phyloP scores from a whole-genome alignment of 1,140 invertebrate species.

The Listronotus oregonensis region DNA sequence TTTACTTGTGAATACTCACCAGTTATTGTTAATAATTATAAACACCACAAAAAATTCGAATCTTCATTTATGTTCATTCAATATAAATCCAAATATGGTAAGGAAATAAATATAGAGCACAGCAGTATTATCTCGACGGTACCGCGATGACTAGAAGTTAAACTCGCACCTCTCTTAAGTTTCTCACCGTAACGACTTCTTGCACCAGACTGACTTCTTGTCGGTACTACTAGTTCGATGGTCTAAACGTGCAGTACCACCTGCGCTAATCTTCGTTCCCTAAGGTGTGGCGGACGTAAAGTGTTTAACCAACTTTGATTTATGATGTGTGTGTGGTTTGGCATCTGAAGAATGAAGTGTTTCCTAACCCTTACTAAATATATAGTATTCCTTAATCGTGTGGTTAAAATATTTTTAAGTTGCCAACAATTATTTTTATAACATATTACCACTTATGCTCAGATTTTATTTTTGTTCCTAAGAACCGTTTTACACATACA shows the following conservation, averaged over 20 bases:
- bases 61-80: too few species aligned
- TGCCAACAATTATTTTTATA: too few species aligned
- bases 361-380: not conserved
- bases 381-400: too few species aligned
- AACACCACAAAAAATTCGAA: too few species aligned
- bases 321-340: slow-evolving; percentile 12
- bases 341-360: slow-evolving; percentile 6
- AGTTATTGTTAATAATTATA: too few species aligned
- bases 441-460: too few species aligned
- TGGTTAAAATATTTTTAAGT: too few species aligned
- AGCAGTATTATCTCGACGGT: not conserved
- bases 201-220: slow-evolving; percentile 15
- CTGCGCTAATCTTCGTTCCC: slow-evolving; percentile 13
- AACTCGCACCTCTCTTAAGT: not conserved
- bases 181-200: slow-evolving; percentile 20
- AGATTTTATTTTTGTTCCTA: too few species aligned
- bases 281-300: slow-evolving; percentile 14
- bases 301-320: slow-evolving; percentile 11
- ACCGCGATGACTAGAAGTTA: slow-evolving; percentile 1
- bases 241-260: slow-evolving; percentile 21
- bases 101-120: slow-evolving; percentile 5
- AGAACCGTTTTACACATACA: too few species aligned
- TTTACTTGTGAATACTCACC: too few species aligned
- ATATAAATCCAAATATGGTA: not conserved
- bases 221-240: slow-evolving; percentile 18